A percentile compares a stretch with the other conserved stretches of the same genome.
Evolutionary conservation across 2,113 vertebrate species (phyloP).

Genomic region (Mus pahari): DNA sequence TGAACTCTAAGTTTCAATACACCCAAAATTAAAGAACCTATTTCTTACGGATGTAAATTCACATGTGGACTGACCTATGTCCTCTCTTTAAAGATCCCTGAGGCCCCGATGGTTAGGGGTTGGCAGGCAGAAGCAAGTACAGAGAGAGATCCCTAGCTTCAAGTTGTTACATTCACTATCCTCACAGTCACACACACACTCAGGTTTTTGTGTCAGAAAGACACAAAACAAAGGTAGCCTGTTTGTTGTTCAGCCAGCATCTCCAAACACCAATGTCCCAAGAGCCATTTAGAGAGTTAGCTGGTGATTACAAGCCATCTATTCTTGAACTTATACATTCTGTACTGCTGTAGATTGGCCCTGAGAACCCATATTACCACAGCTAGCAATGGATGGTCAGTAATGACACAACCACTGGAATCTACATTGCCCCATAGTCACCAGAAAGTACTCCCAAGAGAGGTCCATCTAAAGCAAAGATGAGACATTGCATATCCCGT

Average conservation of each 20-base stretch:
- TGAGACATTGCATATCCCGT: background rate
- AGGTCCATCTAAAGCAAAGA: rapidly evolving
- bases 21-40: background rate
- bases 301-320: rapidly evolving
- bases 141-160: background rate
- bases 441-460: background rate
- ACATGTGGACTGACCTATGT: background rate
- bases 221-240: background rate
- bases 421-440: background rate
- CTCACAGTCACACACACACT: background rate
- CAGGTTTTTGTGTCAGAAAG: no score
- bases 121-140: background rate
- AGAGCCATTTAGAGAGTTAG: rapidly evolving
- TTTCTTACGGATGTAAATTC: background rate
- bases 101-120: background rate
- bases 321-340: background rate
- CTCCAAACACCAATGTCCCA: background rate
- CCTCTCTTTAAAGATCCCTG: background rate
- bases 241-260: no score
- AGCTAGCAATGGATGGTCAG: background rate
- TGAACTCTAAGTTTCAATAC: background rate
- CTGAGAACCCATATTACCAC: background rate
- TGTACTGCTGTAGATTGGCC: background rate
- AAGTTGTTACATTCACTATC: rapidly evolving
- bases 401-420: rapidly evolving